Percentiles rank a stretch among this genome's conserved stretches.
Evolutionary conservation across 2,113 vertebrate species (phyloP).

Genomic region (Neolamprologus falcicula): DNA sequence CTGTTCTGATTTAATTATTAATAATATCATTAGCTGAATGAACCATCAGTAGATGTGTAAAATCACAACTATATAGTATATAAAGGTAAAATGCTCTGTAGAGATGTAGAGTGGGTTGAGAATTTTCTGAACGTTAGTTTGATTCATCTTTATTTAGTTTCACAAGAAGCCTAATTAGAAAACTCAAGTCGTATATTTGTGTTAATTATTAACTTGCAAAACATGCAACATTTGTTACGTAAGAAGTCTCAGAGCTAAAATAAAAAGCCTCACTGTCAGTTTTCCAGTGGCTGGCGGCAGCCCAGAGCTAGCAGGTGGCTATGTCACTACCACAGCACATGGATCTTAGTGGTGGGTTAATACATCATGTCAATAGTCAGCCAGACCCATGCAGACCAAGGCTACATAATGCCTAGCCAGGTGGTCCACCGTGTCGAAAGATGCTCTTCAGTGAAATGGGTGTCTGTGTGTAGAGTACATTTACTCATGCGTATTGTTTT

Average conservation of each 20-base stretch:
- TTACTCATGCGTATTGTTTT: slow-evolving; percentile 13
- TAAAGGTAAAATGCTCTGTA: not conserved
- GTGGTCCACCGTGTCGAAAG: slow-evolving; percentile 14
- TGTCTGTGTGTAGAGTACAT: not conserved
- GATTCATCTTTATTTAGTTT: not conserved
- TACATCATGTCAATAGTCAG: slow-evolving; percentile 29
- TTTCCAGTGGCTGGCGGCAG: not conserved
- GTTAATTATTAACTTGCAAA: slow-evolving; percentile 4
- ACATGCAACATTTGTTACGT: not conserved
- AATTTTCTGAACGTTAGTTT: not conserved
- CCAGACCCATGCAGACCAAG: not conserved
- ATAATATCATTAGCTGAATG: not conserved
- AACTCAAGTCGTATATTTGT: not conserved
- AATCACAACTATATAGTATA: not conserved
- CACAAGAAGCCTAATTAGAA: not conserved
- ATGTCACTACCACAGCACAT: slow-evolving; percentile 2
- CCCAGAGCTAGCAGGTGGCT: not conserved
- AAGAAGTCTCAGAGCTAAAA: slow-evolving; percentile 6
- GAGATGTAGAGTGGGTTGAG: not conserved
- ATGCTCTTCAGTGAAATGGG: not conserved
- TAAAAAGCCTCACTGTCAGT: slow-evolving; percentile 1
- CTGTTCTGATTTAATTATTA: not conserved
- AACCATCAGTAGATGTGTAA: not conserved
- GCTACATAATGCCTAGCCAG: not conserved
- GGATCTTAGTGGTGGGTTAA: slow-evolving; percentile 1